phyloP scores from a whole-genome alignment of 2,113 vertebrate species.

The Catharus fuscescens region DNA sequence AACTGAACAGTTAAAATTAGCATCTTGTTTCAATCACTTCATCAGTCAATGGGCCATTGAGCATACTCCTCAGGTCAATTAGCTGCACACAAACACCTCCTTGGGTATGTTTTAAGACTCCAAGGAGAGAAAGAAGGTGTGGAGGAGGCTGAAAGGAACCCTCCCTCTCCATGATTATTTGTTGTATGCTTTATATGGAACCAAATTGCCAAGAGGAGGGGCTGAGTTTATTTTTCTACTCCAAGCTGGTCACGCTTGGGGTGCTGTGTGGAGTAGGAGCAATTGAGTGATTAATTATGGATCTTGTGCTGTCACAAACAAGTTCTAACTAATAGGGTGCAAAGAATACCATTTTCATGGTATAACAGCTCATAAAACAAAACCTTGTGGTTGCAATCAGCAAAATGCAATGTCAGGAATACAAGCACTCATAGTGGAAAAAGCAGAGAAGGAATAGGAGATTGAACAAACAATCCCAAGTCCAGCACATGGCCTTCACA shows the following conservation, averaged over 20 bases:
- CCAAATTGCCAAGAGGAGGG: not conserved
- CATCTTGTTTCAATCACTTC: not conserved
- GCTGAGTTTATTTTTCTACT: not conserved
- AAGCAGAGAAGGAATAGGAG: conserved; percentile 8
- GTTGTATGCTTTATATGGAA: not conserved
- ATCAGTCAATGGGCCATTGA: not conserved
- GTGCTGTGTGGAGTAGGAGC: not conserved
- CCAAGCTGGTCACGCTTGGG: not conserved
- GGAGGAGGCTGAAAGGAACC: not conserved
- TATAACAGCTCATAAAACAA: conserved; percentile 54
- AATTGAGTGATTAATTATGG: not conserved
- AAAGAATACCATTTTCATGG: conserved; percentile 52
- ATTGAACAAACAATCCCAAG: conserved; percentile 37
- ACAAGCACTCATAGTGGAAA: not conserved
- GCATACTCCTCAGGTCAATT: not conserved
- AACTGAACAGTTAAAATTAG: not conserved
- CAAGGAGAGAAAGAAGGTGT: not conserved
- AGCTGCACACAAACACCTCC: not conserved
- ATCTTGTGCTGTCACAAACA: conserved; percentile 9
- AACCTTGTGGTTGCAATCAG: conserved; percentile 30
- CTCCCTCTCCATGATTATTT: not conserved
- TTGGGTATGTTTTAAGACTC: not conserved
- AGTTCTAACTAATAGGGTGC: conserved; percentile 54
- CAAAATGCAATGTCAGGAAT: conserved; percentile 35
- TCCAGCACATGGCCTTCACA: not conserved